Evolutionary conservation across 2,113 vertebrate species (phyloP), one percentile per base, ranked within the genome.

Genomic region (Glareola pratincola): DNA sequence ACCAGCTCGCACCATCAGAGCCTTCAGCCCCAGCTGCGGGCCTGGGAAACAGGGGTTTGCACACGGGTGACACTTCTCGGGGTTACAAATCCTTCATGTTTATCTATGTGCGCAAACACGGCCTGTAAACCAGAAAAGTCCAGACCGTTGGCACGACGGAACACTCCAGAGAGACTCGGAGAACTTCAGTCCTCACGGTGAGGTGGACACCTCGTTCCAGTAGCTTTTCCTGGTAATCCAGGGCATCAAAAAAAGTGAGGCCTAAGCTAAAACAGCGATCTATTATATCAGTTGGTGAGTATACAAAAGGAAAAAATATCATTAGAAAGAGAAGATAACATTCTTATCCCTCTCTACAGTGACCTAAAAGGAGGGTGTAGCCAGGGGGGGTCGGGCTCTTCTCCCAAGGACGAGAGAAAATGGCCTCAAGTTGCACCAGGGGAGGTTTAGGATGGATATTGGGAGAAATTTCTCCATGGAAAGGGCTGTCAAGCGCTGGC

Each of bases 21-120:
- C 26, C 8, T 3, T 10, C 4, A 32, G 45, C 66, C 63, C 69
- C 22, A 48, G 53, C 47, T 12, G 4, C 1, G n/a, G 67, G 47
- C 26, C 62, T 27, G 56, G 71, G 39, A 34, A 50, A 32, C 29
- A 39, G 51, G 0, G 19, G 34, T 30, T 10, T 29, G 34, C 85
- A 45, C n/a, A 9, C 45, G 21, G 80, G 69, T 10, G 48, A 47
- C 1, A 1, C 4, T 3, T 14, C 32, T 30, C 72, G 13, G 27
- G 57, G 62, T 12, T 12, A 22, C n/a, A 89, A 26, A 71, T 12
- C 34, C 29, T 45, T 45, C 29, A 0, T 26, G 4, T 15, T 36
- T 24, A n/a, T 4, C 39, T 37, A 4, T 1, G 3, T 26, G 60
- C 19, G 32, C 24, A 53, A 56, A 6, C 32, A 24, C 0, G 0